These are phyloP conservation scores for Tachuris rubrigastra DNA, from an alignment of 2,113 vertebrate species.

Conservation along the genomic window DNA sequence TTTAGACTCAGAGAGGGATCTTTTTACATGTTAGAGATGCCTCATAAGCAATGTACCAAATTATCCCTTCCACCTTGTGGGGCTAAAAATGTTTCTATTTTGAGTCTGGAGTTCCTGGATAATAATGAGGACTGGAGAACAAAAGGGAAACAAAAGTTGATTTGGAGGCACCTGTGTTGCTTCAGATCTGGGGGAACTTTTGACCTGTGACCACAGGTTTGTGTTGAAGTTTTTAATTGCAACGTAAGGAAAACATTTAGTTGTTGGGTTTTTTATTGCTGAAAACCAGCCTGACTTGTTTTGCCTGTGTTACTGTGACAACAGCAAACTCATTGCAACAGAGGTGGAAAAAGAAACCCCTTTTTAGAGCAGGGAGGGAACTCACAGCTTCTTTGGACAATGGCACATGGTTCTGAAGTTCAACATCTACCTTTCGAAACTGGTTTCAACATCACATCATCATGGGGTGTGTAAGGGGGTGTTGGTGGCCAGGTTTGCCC, in stretches of 20 bases:
- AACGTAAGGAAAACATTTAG: background rate
- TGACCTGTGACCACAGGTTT: background rate
- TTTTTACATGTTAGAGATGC: background rate
- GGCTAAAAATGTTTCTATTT: background rate
- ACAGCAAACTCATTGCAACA: background rate
- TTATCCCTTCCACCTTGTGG: background rate
- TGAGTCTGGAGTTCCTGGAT: background rate
- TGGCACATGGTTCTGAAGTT: background rate
- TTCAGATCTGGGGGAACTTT: background rate
- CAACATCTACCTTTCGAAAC: background rate
- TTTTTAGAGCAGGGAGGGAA: background rate
- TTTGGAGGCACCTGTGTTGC: background rate
- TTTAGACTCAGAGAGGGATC: background rate
- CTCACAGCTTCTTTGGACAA: background rate
- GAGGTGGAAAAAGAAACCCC: background rate
- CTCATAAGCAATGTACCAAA: background rate
- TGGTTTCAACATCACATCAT: background rate
- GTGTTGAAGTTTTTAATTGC: background rate
- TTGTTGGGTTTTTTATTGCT: background rate
- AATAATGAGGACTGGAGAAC: background rate
- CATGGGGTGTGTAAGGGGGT: background rate
- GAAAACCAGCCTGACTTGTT: constrained; percentile 21
- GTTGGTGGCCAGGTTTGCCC: background rate
- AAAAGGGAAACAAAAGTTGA: background rate
- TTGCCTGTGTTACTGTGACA: background rate